A percentile compares a stretch with the other conserved stretches of the same genome.
phyloP scores from a whole-genome alignment of 2,113 vertebrate species.

The Turnix velox region DNA sequence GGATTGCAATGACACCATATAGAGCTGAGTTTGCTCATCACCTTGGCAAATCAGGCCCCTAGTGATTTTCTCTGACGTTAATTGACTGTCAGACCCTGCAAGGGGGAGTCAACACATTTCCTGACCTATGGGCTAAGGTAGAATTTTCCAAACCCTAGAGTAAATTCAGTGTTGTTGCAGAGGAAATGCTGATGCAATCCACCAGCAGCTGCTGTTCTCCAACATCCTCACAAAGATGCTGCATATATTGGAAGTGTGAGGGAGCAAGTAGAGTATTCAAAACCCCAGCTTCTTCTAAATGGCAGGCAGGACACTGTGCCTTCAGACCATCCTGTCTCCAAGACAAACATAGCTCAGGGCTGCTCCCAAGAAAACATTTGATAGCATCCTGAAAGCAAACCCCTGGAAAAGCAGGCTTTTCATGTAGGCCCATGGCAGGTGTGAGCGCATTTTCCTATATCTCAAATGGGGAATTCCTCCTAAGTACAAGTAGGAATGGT shows the following conservation, averaged over 20 bases:
- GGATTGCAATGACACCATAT: background rate
- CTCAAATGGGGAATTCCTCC: background rate
- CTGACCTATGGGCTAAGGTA: background rate
- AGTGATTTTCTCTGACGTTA: background rate
- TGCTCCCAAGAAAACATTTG: background rate
- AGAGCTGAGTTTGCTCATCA: background rate
- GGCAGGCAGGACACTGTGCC: background rate
- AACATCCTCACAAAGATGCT: background rate
- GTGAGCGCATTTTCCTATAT: accelerated
- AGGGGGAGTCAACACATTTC: slow-evolving; percentile 9
- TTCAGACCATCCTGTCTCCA: background rate
- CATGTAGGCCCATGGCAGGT: too few species aligned
- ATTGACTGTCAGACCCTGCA: background rate
- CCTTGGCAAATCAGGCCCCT: slow-evolving; percentile 9
- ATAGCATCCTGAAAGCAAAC: background rate
- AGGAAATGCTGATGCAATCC: slow-evolving; percentile 23
- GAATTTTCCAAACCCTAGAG: background rate
- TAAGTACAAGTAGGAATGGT: background rate
- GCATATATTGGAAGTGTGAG: background rate
- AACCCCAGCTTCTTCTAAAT: background rate
- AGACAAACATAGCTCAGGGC: background rate
- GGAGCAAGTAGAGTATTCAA: background rate
- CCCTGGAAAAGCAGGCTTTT: background rate
- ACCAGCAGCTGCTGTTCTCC: background rate
- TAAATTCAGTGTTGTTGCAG: background rate